A percentile compares a stretch with the other conserved stretches of the same genome.
Conservation (phyloP, 2,113 vertebrate species). For the Xiphophorus couchianus region DNA sequence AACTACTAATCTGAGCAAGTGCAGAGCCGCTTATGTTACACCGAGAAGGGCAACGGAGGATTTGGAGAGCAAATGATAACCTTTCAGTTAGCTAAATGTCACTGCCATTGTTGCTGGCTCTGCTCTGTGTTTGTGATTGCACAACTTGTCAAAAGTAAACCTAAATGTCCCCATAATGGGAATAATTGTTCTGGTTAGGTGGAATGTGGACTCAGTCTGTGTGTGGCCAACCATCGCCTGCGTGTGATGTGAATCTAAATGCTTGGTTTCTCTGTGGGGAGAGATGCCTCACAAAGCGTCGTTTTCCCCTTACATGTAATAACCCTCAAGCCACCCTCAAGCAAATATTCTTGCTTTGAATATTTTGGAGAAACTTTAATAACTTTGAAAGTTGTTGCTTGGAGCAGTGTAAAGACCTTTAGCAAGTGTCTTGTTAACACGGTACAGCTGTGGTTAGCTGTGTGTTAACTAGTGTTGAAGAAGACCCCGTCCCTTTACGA, state of each 20-base stretch:
- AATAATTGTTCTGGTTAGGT: slow-evolving; percentile 63
- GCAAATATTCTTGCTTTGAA: slow-evolving; percentile 7
- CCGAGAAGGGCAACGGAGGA: slow-evolving; percentile 32
- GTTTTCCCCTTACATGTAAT: slow-evolving; percentile 22
- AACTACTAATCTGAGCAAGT: slow-evolving; percentile 52
- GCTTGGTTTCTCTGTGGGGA: slow-evolving; percentile 48
- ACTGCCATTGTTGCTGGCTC: slow-evolving; percentile 55
- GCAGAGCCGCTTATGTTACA: slow-evolving; percentile 60
- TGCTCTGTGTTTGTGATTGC: slow-evolving; percentile 42
- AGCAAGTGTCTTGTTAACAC: background rate
- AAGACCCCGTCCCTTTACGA: background rate
- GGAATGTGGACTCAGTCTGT: slow-evolving; percentile 55
- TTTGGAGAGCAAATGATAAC: slow-evolving; percentile 56
- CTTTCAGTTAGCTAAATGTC: slow-evolving; percentile 59
- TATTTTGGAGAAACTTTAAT: slow-evolving; percentile 18
- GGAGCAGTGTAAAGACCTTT: background rate
- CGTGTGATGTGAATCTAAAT: slow-evolving; percentile 47
- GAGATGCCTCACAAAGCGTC: slow-evolving; percentile 40
- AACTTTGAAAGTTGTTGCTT: slow-evolving; percentile 21
- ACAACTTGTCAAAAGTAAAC: slow-evolving; percentile 47
- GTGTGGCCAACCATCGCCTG: slow-evolving; percentile 65
- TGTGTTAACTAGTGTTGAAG: background rate
- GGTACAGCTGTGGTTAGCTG: background rate
- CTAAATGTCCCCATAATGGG: slow-evolving; percentile 49
- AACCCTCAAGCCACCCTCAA: slow-evolving; percentile 3